Base-by-base conservation (phyloP, 1,140 invertebrate species). In the Drosophila repletoides region DNA sequence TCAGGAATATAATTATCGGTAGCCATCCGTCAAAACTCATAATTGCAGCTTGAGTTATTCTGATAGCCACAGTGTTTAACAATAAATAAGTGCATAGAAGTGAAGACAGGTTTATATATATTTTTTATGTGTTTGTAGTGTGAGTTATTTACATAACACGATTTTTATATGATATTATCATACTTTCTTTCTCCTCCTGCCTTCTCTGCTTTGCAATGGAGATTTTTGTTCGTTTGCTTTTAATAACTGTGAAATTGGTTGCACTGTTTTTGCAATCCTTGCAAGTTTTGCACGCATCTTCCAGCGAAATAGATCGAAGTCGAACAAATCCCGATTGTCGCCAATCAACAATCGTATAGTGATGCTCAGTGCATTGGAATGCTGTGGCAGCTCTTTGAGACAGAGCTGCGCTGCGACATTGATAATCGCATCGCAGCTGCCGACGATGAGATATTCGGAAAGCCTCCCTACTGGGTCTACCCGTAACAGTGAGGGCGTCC, bases 401-500 rank as follows among this genome's bases (percentile, higher is more conserved):
- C 90, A 0, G 96, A 95, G 0, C 43, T 96, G 1, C 77, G 91
- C 2, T 88, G 90, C 56, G 76, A 75, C 9, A 91, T 91, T 1
- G 95, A 96, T 81, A 45, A 69, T 28, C 52, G 67, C 1, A 76
- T 89, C 3, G 69, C 59, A 26, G 19, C 21, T 0, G 21, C 70
- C 0, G 56, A 90, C 5, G 52, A 15, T 36, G 22, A 91, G 65
- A 66, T 94, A 1, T 90, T 90, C 14, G 58, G 56, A 9, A 86
- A 92, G 10, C 91, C 90, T 28, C 95, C 0, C 84, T 96, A 12
- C 91, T 95, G 3, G 95, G 95, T 0, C 92, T 96, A 9, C 95
- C 95, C 0, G 91, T 96, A 29, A 95, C 94, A 1, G 92, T 95
- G 0, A 96, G 96, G 79, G 95, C 96, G 76, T 93, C 93, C 40